These are phyloP conservation scores for Drosophila pruinosa DNA, from an alignment of 1,140 invertebrate species.

Conservation along the genomic window DNA sequence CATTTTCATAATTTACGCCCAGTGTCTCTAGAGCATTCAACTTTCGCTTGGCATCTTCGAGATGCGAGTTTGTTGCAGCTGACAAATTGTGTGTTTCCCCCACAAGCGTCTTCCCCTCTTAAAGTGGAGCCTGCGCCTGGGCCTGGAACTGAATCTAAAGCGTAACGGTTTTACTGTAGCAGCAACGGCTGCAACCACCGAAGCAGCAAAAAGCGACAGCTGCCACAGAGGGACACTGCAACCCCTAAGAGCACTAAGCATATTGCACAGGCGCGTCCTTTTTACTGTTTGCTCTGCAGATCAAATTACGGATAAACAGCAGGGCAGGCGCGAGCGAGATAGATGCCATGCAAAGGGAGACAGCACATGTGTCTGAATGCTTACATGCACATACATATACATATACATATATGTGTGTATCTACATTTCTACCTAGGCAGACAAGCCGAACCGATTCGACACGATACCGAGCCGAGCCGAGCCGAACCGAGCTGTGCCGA, in stretches of 20 bases:
- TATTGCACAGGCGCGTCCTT: constrained; percentile 76
- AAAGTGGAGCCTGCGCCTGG: constrained; percentile 14
- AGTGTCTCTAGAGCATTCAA: not conserved
- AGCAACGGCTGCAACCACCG: constrained; percentile 17
- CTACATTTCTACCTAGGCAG: constrained; percentile 44
- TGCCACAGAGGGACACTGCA: constrained; percentile 42
- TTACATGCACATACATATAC: no score
- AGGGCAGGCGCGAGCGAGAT: not conserved
- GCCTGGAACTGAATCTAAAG: no score
- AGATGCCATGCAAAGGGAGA: not conserved
- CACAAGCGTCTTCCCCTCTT: not conserved
- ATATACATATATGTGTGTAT: not conserved
- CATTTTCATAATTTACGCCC: constrained; percentile 30
- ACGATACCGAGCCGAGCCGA: not conserved
- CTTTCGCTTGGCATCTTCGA: not conserved
- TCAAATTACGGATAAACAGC: constrained; percentile 66
- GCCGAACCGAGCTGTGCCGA: not conserved
- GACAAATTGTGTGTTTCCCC: not conserved
- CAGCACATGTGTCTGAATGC: not conserved
- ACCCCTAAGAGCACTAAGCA: constrained; percentile 70
- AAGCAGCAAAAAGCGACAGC: constrained; percentile 57
- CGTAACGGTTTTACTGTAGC: constrained; percentile 22
- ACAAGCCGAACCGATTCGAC: not conserved
- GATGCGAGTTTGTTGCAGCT: constrained; percentile 4
- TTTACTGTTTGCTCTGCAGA: constrained; percentile 63